A percentile compares a stretch with the other conserved stretches of the same genome.
Conservation (phyloP, 2,888 invertebrate genomes). For the Phalangium opilio region DNA sequence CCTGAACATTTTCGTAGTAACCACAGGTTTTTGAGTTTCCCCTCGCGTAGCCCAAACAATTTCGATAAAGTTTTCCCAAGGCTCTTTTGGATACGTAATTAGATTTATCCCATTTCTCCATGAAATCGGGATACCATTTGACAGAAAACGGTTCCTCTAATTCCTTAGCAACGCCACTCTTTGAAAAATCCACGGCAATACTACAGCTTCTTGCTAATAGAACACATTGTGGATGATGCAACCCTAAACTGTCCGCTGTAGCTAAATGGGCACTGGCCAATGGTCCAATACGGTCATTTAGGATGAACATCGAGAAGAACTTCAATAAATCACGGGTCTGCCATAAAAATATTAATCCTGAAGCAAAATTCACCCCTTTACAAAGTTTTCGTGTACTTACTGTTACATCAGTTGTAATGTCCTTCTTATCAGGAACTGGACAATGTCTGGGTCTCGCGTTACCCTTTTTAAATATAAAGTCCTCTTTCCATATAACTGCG, state of each 20-base stretch:
- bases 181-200: conserved; percentile 18
- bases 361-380: no score
- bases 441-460: conserved; percentile 19
- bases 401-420: no score
- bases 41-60: conserved; percentile 9
- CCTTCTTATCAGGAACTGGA: no score
- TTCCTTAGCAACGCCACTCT: conserved; percentile 13
- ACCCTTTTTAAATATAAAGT: conserved; percentile 23
- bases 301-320: conserved; percentile 16
- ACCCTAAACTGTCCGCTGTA: conserved; percentile 12
- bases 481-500: conserved; percentile 28
- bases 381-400: no score
- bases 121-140: conserved; percentile 17
- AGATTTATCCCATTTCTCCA: conserved; percentile 13
- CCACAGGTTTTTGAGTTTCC: background rate
- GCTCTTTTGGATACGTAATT: conserved; percentile 17
- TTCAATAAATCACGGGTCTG: conserved; percentile 14
- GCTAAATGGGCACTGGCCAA: conserved; percentile 20
- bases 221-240: conserved; percentile 9
- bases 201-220: conserved; percentile 14
- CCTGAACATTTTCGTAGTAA: no score
- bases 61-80: conserved; percentile 18
- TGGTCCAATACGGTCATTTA: conserved; percentile 17
- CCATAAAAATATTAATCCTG: conserved; percentile 1
- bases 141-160: conserved; percentile 10